Conservation (phyloP, 1,140 invertebrate species). For the Eulimnadia texana region DNA sequence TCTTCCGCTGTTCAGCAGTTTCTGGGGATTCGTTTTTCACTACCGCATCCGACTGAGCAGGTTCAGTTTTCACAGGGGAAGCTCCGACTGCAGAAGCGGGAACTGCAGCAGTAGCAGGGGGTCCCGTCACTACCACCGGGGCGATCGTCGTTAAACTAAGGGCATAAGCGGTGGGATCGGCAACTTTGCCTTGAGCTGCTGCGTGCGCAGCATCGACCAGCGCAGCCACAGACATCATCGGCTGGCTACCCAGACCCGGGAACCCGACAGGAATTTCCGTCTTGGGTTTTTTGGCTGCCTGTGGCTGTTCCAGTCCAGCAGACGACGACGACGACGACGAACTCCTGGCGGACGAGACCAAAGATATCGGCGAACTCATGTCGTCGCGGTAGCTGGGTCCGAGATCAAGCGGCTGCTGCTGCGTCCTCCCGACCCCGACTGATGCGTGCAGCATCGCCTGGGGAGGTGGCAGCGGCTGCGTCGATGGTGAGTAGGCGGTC, state of each 20-base stretch:
- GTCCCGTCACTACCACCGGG: not conserved
- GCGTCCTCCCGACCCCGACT: not conserved
- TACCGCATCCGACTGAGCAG: not conserved
- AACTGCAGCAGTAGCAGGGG: no score
- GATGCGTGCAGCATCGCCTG: not conserved
- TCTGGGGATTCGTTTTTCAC: slow-evolving; percentile 2
- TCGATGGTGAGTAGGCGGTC: not conserved
- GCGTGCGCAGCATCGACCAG: slow-evolving; percentile 1
- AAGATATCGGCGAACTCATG: slow-evolving; percentile 21
- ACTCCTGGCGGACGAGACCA: slow-evolving; percentile 28
- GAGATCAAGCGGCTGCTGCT: slow-evolving; percentile 10
- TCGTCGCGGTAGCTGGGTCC: slow-evolving; percentile 13
- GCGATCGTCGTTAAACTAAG: not conserved
- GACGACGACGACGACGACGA: no score
- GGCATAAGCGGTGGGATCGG: not conserved
- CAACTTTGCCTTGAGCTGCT: not conserved
- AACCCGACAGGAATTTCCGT: not conserved
- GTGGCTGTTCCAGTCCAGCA: no score
- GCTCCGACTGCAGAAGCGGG: no score
- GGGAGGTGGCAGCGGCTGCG: slow-evolving; percentile 8
- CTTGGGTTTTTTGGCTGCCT: not conserved
- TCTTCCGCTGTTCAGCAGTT: not conserved
- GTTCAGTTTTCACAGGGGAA: not conserved
- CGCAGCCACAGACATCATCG: slow-evolving; percentile 6
- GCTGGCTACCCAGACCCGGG: not conserved